Evolutionary conservation across 2,113 vertebrate genomes (phyloP).

Genomic region (Dicentrarchus labrax): DNA sequence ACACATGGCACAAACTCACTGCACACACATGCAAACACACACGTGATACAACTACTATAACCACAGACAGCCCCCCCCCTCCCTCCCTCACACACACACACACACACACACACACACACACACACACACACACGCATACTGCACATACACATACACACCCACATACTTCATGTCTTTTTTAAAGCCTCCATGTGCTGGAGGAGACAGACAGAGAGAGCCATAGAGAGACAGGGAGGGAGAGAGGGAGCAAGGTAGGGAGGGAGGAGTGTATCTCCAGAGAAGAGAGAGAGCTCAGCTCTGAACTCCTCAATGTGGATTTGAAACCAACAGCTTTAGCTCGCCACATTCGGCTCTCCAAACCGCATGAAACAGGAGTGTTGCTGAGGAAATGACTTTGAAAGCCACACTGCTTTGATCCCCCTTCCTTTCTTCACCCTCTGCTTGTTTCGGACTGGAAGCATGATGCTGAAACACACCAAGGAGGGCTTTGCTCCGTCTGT

Average conservation of each 20-base stretch:
- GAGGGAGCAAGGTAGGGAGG: slow-evolving; percentile 29
- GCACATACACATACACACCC: slow-evolving; percentile 33
- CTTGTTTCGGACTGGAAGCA: slow-evolving; percentile 45
- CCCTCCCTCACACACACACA: too few species aligned
- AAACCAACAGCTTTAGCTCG: slow-evolving; percentile 27
- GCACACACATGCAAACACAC: slow-evolving; percentile 27
- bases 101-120: neutral
- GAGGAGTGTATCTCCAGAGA: slow-evolving; percentile 57
- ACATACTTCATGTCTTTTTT: slow-evolving; percentile 63
- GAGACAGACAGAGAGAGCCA: slow-evolving; percentile 40
- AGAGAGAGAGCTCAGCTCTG: slow-evolving; percentile 42
- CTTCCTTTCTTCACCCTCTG: slow-evolving; percentile 6
- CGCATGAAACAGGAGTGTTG: slow-evolving; percentile 21
- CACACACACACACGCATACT: slow-evolving; percentile 38
- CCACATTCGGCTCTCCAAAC: slow-evolving; percentile 20
- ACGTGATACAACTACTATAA: slow-evolving; percentile 34
- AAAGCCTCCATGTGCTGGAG: slow-evolving; percentile 62
- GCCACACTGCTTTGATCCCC: slow-evolving; percentile 9
- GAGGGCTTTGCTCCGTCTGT: slow-evolving; percentile 63
- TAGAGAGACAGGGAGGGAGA: slow-evolving; percentile 6
- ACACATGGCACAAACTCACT: slow-evolving; percentile 5
- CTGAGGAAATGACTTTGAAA: slow-evolving; percentile 50
- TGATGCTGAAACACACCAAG: slow-evolving; percentile 45
- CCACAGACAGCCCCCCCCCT: slow-evolving; percentile 18
- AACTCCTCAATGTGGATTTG: slow-evolving; percentile 54